A percentile compares a stretch with the other conserved stretches of the same genome.
These are phyloP conservation scores for Triplophysa dalaica DNA, from an alignment of 2,113 vertebrate species.

Conservation along the genomic window DNA sequence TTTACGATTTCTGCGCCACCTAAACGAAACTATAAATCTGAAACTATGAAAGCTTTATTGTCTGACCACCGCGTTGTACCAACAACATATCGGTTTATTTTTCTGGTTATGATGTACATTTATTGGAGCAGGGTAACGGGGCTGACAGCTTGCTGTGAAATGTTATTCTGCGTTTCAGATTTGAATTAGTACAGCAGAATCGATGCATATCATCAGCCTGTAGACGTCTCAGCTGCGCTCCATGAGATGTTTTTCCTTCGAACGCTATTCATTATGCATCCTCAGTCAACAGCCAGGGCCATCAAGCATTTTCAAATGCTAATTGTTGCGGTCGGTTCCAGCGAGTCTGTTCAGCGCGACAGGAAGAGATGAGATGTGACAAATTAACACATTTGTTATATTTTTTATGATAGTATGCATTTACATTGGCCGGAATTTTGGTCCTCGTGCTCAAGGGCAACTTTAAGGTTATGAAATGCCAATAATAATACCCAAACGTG, in stretches of 20 bases:
- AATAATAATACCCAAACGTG: too few relatives aligned
- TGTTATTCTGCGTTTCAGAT: conserved; percentile 35
- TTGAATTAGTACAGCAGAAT: conserved; percentile 41
- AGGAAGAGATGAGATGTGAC: conserved; percentile 2
- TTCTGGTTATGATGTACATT: conserved; percentile 33
- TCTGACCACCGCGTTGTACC: conserved; percentile 15
- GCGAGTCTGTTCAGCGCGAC: conserved; percentile 30
- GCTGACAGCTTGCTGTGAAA: conserved; percentile 29
- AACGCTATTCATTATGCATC: conserved; percentile 55
- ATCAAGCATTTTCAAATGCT: conserved; percentile 46
- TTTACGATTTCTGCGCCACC: conserved; percentile 32
- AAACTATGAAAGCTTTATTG: conserved; percentile 39
- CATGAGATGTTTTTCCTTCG: conserved; percentile 38
- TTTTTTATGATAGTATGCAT: background rate
- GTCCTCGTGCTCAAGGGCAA: background rate
- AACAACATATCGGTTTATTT: conserved; percentile 42
- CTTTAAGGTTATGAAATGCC: background rate
- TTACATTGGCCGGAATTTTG: background rate
- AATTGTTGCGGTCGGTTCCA: conserved; percentile 48
- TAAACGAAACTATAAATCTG: conserved; percentile 50
- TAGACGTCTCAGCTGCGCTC: conserved; percentile 44
- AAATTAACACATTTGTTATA: background rate
- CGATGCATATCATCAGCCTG: conserved; percentile 28
- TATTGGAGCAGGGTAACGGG: conserved; percentile 11
- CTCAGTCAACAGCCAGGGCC: conserved; percentile 49